These are phyloP conservation scores for Achatina immaculata DNA, from an alignment of 1,140 invertebrate species.

Conservation along the genomic window DNA sequence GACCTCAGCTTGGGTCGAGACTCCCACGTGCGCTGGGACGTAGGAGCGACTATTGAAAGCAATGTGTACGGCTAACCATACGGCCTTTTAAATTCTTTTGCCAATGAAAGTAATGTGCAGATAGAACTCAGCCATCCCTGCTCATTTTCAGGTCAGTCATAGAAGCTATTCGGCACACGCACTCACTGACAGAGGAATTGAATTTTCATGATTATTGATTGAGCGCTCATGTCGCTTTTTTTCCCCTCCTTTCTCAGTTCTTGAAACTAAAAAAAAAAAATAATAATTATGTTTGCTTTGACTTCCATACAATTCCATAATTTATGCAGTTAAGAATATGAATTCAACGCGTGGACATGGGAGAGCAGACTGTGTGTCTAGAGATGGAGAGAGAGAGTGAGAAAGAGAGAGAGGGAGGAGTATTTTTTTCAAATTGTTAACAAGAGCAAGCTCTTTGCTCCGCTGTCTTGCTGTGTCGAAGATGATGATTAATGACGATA, in stretches of 20 bases:
- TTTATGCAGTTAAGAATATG: neutral
- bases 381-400: too few species aligned
- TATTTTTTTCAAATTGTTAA: too few species aligned
- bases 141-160: neutral
- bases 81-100: too few species aligned
- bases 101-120: neutral
- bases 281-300: neutral
- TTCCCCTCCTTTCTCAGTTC: neutral
- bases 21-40: neutral
- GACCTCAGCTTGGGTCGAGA: neutral
- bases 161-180: neutral
- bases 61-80: neutral
- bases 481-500: too few species aligned
- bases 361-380: too few species aligned
- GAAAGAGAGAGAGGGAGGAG: too few species aligned
- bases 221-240: too few species aligned
- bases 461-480: too few species aligned
- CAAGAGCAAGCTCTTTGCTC: too few species aligned
- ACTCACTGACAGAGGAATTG: conserved; percentile 19
- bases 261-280: too few species aligned
- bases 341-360: too few species aligned
- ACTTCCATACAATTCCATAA: neutral
- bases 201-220: neutral
- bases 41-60: neutral
- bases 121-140: neutral